Percentiles rank a stretch among this genome's conserved stretches.
phyloP scores from a whole-genome alignment of 1,140 invertebrate genomes.

The Drosophila paulistorum region DNA sequence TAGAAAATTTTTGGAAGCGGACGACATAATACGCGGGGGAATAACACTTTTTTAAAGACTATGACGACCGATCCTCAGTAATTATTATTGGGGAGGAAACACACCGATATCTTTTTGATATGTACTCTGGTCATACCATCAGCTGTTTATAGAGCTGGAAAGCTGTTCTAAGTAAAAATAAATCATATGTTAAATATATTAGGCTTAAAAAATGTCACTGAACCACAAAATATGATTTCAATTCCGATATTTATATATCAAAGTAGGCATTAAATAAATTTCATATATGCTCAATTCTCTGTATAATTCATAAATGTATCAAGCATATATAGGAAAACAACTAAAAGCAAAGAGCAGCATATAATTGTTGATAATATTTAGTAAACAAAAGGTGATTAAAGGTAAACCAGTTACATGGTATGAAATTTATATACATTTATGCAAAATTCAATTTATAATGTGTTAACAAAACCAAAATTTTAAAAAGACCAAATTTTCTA shows the following conservation, averaged over 20 bases:
- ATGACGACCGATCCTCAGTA: background rate
- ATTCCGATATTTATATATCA: background rate
- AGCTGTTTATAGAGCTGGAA: too few species aligned
- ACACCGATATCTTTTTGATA: too few species aligned
- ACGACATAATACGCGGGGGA: slow-evolving; percentile 38
- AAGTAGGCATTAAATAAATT: background rate
- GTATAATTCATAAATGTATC: background rate
- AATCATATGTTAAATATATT: too few species aligned
- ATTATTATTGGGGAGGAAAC: too few species aligned
- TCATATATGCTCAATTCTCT: background rate
- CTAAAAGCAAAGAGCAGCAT: background rate
- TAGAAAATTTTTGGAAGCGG: slow-evolving; percentile 26
- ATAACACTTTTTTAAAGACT: slow-evolving; percentile 17
- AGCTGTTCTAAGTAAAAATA: too few species aligned
- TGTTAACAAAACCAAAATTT: background rate
- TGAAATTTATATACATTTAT: background rate
- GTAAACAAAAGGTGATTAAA: background rate
- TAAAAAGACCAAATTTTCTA: background rate
- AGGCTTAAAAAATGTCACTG: too few species aligned
- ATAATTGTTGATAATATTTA: background rate
- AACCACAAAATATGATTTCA: too few species aligned
- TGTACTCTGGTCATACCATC: too few species aligned
- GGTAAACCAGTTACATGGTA: background rate
- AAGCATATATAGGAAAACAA: background rate
- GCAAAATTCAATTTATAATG: background rate